Evolutionary conservation across 1,140 invertebrate species (phyloP), one percentile per base, ranked within the genome.

Genomic region (Euschistus heros): DNA sequence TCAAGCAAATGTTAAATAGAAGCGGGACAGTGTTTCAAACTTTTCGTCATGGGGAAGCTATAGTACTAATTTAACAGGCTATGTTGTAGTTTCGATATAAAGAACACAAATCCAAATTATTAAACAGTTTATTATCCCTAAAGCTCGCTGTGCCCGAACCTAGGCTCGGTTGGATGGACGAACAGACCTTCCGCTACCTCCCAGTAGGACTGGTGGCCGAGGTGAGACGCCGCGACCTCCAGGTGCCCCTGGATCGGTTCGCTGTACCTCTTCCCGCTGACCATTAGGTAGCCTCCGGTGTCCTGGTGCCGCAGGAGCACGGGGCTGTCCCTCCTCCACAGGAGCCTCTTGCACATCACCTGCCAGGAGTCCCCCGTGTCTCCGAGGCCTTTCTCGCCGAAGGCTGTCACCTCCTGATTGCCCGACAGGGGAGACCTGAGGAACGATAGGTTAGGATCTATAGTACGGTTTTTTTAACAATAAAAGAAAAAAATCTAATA

Each of bases 331-430:
- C 33, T 42, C 18, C n/a, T 2, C 62, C 62, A 63, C 13, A 63
- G 8, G 2, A 46, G 4, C 4, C 14, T 20, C 17, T 15, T 22
- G 62, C 62, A 63, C 15, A 63, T 63, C 42, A 63, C 17, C 5
- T 47, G 18, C 62, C 62, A 63, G 44, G 37, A 44, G 44, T 63
- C 62, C 1, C 62, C 62, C 22, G 13, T 14, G 62, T 63, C 62
- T 0, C 62, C 62, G 17, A 63, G 2, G 14, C 62, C 62, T 14
- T 63, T 15, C 17, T 46, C 15, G n/a, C 64, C 64, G 22, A 59
- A 65, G 0, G 52, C 55, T 2, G 52, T n/a, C 2, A 65, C 42
- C 37, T 65, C 64, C 20, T 44, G 64, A 13, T 14, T 20, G 0
- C 33, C 22, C 2, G 52, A 59, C 2, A 65, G 17, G 17, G 52